Conservation (phyloP, 64 coral and sea anemone species). For the Hydrozoanthus tunicans region DNA sequence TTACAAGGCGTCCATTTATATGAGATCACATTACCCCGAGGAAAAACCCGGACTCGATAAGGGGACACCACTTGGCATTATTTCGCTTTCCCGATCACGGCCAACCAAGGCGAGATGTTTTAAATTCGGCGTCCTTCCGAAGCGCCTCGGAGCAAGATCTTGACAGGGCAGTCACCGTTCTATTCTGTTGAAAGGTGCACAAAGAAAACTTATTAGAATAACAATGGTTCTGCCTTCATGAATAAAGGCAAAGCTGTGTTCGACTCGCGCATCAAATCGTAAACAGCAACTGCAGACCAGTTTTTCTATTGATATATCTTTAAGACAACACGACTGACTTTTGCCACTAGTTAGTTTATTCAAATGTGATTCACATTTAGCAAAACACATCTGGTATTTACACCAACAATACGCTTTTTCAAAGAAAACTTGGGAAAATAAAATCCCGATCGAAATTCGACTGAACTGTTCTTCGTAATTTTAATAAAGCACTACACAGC, state of each 20-base stretch:
- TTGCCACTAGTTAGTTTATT: not conserved
- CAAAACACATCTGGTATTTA: not conserved
- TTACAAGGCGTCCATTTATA: slow-evolving; percentile 85
- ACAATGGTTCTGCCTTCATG: slow-evolving; percentile 61
- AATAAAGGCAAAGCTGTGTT: slow-evolving; percentile 50
- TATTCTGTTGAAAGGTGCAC: slow-evolving; percentile 69
- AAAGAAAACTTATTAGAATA: slow-evolving; percentile 79
- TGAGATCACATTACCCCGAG: slow-evolving; percentile 90
- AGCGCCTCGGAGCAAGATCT: slow-evolving; percentile 62
- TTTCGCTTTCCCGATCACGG: slow-evolving; percentile 69
- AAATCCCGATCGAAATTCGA: slow-evolving; percentile 24
- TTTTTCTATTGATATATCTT: slow-evolving; percentile 2
- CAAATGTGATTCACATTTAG: not conserved
- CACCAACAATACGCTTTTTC: not conserved
- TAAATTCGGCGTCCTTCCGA: slow-evolving; percentile 72
- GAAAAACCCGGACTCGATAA: slow-evolving; percentile 92
- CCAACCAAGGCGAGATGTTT: slow-evolving; percentile 43
- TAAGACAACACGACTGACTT: not conserved
- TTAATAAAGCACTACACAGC: not conserved
- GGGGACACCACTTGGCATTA: slow-evolving; percentile 91
- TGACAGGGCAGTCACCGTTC: slow-evolving; percentile 60
- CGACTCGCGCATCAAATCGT: slow-evolving; percentile 61
- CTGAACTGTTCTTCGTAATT: not conserved
- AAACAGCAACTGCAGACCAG: slow-evolving; percentile 56
- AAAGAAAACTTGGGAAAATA: not conserved